These are phyloP conservation scores for Holothuria leucospilota DNA, from an alignment of 53 echinoderm and acorn worm genomes.

Conservation along the genomic window DNA sequence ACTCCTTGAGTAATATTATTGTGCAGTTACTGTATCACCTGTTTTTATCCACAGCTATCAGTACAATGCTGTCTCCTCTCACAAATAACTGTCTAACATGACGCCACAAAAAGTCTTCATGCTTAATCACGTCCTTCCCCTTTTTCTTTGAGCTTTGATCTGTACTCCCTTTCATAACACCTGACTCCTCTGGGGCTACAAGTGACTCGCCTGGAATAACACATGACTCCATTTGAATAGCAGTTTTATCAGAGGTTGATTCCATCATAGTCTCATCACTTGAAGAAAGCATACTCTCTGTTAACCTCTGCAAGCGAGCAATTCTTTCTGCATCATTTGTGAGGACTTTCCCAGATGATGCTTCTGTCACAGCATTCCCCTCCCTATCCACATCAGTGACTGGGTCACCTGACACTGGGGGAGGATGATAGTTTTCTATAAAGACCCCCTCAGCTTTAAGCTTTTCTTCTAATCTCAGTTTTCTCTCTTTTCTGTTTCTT, in stretches of 20 bases:
- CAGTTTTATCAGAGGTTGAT: too few relatives aligned
- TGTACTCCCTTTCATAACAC: not conserved
- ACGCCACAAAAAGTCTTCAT: slow-evolving; percentile 75
- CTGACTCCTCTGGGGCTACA: not conserved
- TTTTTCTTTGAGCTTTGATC: not conserved
- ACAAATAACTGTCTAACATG: slow-evolving; percentile 91
- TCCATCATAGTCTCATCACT: too few relatives aligned
- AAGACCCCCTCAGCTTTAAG: slow-evolving; percentile 30
- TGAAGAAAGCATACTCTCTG: too few relatives aligned
- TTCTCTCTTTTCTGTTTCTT: slow-evolving; percentile 46
- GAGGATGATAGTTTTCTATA: slow-evolving; percentile 40
- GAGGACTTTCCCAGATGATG: too few relatives aligned
- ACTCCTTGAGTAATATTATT: too few relatives aligned
- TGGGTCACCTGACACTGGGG: not conserved
- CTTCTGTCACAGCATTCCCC: too few relatives aligned
- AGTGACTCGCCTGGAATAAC: too few relatives aligned
- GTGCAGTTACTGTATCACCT: not conserved
- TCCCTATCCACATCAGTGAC: not conserved
- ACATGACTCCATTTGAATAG: too few relatives aligned
- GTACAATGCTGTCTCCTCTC: slow-evolving; percentile 86
- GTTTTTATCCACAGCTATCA: slow-evolving; percentile 77
- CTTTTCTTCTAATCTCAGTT: slow-evolving; percentile 26
- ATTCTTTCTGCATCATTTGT: too few relatives aligned
- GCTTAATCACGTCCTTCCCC: slow-evolving; percentile 70
- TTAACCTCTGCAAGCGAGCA: too few relatives aligned